phyloP scores from a whole-genome alignment of 2,113 vertebrate genomes.

The Apodemus sylvaticus region DNA sequence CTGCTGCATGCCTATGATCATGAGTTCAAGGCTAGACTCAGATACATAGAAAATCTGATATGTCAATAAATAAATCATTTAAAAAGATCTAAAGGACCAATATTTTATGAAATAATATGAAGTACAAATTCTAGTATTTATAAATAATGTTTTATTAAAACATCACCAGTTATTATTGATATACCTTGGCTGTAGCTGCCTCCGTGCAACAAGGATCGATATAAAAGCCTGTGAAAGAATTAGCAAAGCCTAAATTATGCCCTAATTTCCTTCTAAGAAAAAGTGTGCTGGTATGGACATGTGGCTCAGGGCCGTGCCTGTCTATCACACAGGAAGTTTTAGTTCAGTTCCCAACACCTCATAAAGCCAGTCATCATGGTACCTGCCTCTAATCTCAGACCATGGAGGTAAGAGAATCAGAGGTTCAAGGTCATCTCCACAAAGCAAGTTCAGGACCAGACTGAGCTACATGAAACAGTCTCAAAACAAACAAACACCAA shows the following conservation, averaged over 20 bases:
- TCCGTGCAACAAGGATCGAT: not conserved
- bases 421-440: not conserved
- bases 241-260: not conserved
- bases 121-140: not conserved
- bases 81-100: not conserved
- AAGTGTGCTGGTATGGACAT: not conserved
- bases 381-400: not conserved
- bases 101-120: constrained; percentile 29
- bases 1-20: not conserved
- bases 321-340: not conserved
- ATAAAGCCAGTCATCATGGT: not conserved
- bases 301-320: too few relatives aligned
- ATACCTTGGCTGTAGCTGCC: not conserved
- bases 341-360: not conserved
- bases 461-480: not conserved
- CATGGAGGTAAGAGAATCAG: not conserved
- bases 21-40: not conserved
- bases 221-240: not conserved
- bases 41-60: not conserved
- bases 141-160: constrained; percentile 37
- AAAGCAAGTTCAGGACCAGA: not conserved
- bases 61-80: not conserved
- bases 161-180: not conserved
- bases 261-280: constrained; percentile 11
- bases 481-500: not conserved